These are phyloP conservation scores for Ochropleura leucogaster DNA, from an alignment of 2,888 invertebrate genomes.

Conservation along the genomic window DNA sequence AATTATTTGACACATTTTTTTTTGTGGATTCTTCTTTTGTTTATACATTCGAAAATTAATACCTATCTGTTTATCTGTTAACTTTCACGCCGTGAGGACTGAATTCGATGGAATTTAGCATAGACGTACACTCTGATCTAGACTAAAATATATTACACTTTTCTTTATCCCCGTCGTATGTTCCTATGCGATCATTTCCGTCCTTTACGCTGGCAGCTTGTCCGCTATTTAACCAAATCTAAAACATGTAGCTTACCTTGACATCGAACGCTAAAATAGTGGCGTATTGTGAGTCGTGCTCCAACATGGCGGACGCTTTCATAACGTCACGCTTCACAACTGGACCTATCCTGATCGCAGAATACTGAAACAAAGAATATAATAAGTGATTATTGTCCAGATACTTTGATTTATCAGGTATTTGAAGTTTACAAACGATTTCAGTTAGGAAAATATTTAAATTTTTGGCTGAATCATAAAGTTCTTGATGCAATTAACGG, in stretches of 20 bases:
- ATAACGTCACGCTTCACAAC: constrained; percentile 99
- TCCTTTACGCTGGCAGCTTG: no score
- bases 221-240: neutral
- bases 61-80: no score
- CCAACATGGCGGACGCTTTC: constrained; percentile 99
- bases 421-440: neutral
- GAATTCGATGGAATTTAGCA: no score
- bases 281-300: constrained; percentile 99
- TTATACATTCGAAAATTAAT: no score
- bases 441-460: neutral
- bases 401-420: no score
- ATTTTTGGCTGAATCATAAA: neutral
- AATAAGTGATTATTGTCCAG: neutral
- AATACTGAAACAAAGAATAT: constrained; percentile 93
- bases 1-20: no score
- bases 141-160: no score
- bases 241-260: constrained; percentile 91
- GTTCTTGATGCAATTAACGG: neutral
- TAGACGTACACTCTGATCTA: no score
- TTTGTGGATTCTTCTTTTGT: no score
- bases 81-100: no score
- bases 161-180: no score
- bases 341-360: constrained; percentile 99
- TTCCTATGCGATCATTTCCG: no score
- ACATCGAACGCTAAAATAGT: constrained; percentile 99